These are phyloP conservation scores for Lochmaea capreae DNA, from an alignment of 2,888 invertebrate genomes.

Conservation along the genomic window DNA sequence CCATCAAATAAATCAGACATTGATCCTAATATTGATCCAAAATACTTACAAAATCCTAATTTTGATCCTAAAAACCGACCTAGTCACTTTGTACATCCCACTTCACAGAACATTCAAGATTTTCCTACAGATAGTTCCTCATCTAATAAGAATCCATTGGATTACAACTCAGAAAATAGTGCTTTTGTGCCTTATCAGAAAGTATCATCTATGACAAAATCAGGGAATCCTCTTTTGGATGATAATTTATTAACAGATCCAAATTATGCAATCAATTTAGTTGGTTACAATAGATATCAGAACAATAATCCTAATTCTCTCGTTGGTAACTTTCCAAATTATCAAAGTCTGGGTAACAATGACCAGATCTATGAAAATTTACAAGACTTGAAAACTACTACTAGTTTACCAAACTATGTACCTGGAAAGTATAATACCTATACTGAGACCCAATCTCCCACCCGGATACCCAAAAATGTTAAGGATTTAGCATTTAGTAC, in stretches of 20 bases:
- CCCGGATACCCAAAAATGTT: slow-evolving; percentile 46
- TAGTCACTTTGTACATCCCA: slow-evolving; percentile 44
- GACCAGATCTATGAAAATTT: slow-evolving; percentile 36
- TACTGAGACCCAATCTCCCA: slow-evolving; percentile 45
- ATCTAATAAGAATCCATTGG: slow-evolving; percentile 16
- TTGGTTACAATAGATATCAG: slow-evolving; percentile 11
- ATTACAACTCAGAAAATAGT: slow-evolving; percentile 35
- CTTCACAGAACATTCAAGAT: slow-evolving; percentile 12
- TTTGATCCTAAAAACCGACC: slow-evolving; percentile 49
- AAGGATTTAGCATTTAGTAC: slow-evolving; percentile 52
- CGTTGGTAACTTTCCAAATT: slow-evolving; percentile 11
- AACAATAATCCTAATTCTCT: not conserved
- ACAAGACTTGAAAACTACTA: slow-evolving; percentile 22
- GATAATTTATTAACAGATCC: slow-evolving; percentile 11
- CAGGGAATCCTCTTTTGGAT: slow-evolving; percentile 31
- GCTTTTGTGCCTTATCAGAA: slow-evolving; percentile 44
- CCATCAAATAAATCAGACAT: slow-evolving; percentile 9
- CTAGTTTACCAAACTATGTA: slow-evolving; percentile 49
- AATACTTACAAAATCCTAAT: slow-evolving; percentile 44
- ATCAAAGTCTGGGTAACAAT: slow-evolving; percentile 15
- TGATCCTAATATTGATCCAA: slow-evolving; percentile 42
- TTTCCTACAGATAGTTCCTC: slow-evolving; percentile 15
- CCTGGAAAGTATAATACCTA: slow-evolving; percentile 45
- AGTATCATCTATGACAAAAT: slow-evolving; percentile 19
- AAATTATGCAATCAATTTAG: slow-evolving; percentile 26